Evolutionary conservation across 2,888 invertebrate genomes (phyloP).

Genomic region (Pachydiplax longipennis): DNA sequence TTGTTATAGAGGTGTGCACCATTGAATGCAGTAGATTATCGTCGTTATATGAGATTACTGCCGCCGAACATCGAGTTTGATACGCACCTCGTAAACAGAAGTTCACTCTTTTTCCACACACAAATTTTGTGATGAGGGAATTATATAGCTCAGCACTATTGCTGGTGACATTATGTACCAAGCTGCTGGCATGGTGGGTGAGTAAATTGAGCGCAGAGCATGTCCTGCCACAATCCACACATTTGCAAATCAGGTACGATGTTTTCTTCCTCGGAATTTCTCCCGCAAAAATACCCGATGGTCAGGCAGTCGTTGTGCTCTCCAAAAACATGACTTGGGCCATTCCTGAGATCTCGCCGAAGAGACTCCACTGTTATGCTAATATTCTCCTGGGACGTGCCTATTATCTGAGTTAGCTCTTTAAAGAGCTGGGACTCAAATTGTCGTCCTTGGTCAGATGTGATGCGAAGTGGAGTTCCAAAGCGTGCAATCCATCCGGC

Average conservation of each 20-base stretch:
- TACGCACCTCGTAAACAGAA: slow-evolving; percentile 43
- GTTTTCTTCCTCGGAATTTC: slow-evolving; percentile 44
- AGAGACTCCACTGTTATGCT: background rate
- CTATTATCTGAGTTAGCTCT: too few relatives aligned
- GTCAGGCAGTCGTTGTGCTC: slow-evolving; percentile 43
- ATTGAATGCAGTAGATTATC: too few relatives aligned
- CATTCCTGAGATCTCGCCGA: too few relatives aligned
- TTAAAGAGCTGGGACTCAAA: too few relatives aligned
- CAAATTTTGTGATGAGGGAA: slow-evolving; percentile 21
- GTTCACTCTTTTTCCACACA: slow-evolving; percentile 47
- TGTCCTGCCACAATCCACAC: slow-evolving; percentile 40
- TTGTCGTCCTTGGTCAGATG: too few relatives aligned
- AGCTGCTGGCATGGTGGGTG: slow-evolving; percentile 30
- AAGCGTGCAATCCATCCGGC: too few relatives aligned
- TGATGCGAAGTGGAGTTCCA: too few relatives aligned
- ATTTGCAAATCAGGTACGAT: slow-evolving; percentile 3
- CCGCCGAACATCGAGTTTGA: background rate
- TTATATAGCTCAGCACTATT: slow-evolving; percentile 44
- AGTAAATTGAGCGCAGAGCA: slow-evolving; percentile 44
- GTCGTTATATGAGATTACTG: too few relatives aligned
- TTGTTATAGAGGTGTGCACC: too few relatives aligned
- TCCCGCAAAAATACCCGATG: slow-evolving; percentile 36
- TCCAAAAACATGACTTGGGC: slow-evolving; percentile 48
- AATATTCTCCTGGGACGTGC: background rate
- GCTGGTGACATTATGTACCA: slow-evolving; percentile 46